Evolutionary conservation across 1,140 invertebrate species (phyloP).

Genomic region (Phocides pigmalion): DNA sequence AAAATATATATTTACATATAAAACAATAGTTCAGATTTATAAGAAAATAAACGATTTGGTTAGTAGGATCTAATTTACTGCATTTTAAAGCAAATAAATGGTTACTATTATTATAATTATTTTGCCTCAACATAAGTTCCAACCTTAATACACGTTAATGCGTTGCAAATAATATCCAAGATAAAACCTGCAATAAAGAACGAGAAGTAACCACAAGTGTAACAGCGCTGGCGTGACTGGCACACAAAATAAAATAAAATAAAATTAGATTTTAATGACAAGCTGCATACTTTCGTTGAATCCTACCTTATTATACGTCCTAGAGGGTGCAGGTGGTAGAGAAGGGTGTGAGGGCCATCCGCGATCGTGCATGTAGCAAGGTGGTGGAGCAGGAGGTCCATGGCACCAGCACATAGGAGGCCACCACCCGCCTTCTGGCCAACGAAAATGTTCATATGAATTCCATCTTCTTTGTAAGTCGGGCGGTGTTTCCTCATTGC

Average conservation of each 20-base stretch:
- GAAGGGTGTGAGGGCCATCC: slow-evolving; percentile 74
- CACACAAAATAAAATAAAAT: background rate
- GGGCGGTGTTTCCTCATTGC: slow-evolving; percentile 62
- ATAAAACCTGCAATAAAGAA: background rate
- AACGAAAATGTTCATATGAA: slow-evolving; percentile 81
- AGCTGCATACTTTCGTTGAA: background rate
- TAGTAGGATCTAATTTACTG: no score
- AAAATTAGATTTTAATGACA: no score
- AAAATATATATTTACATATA: no score
- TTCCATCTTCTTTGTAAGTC: slow-evolving; percentile 79
- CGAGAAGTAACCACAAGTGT: background rate
- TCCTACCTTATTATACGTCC: slow-evolving; percentile 71
- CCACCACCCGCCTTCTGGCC: slow-evolving; percentile 85
- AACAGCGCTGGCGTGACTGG: background rate
- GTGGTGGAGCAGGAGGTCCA: slow-evolving; percentile 67
- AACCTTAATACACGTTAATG: background rate
- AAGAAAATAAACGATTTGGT: no score
- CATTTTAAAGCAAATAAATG: no score
- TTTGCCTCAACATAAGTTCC: background rate
- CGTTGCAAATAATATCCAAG: background rate
- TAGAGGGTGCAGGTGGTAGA: slow-evolving; percentile 55
- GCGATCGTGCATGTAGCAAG: slow-evolving; percentile 73
- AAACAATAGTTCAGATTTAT: no score
- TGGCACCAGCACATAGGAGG: slow-evolving; percentile 84
- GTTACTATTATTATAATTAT: no score